Evolutionary conservation across 1,140 invertebrate species (phyloP), one percentile per base, ranked within the genome.

Genomic region (Octopus sinensis): DNA sequence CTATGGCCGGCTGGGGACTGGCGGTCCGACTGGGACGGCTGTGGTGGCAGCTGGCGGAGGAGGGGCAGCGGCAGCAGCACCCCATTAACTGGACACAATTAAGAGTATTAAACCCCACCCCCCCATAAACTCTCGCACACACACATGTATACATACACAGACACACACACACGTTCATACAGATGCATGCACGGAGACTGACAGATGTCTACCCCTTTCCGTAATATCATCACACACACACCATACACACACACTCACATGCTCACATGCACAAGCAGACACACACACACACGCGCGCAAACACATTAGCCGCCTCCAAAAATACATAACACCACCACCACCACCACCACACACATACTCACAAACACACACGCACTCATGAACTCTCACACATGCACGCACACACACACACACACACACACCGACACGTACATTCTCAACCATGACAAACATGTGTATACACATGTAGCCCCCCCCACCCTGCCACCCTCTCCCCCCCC

Each of bases 1-100:
- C 90, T 99, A 89, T 86, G 88, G 88, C 81, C 90, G 89, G 84
- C 81, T 89, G 54, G 84, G 76, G 23, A 43, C 76, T 52, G 30
- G 43, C 7, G 10, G 75, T 23, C 12, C 9, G 10, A n/a, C 9
- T 76, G 30, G 52, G 13, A 13, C 23, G 30, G 43, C 52, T 43
- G 43, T 51, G 13, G 7, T 43, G 17, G 13, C 52, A 43, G 76
- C 52, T 51, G 30, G 12, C 7, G 17, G 5, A 43, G 30, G 76
- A 43, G 75, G 75, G 23, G 76, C 4, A 13, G 75, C 1, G 10
- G 76, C 76, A 51, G 5, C 52, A 12, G 52, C 30, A 12, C 76
- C 52, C 4, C 52, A 53, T 52, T 53, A 77, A 77, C 76, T 77
- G 12, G 10, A n/a, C 13, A 12, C 13, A 51, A 51, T 51, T 13